Conservation (phyloP, 2,797 vertebrate genomes). For the Amphiprion clarkii region DNA sequence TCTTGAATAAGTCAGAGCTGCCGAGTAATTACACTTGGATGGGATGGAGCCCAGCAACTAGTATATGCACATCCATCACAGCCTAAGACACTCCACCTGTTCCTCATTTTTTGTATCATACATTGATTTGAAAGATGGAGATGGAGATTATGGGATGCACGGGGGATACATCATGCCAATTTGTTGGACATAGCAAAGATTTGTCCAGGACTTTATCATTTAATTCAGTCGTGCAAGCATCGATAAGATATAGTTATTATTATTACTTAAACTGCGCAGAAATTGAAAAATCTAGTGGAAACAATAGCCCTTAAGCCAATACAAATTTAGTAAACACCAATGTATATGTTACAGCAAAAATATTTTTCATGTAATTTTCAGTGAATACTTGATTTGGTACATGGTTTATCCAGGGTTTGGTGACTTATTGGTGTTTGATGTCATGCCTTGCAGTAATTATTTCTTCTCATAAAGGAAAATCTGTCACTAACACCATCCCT, state of each 20-base stretch:
- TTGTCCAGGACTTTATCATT: slow-evolving; percentile 41
- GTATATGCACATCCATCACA: slow-evolving; percentile 75
- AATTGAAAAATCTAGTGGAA: neutral
- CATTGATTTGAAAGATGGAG: slow-evolving; percentile 64
- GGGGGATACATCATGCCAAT: slow-evolving; percentile 47
- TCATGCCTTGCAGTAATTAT: slow-evolving; percentile 22
- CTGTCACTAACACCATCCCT: slow-evolving; percentile 40
- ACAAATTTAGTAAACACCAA: neutral
- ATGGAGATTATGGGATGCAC: slow-evolving; percentile 39
- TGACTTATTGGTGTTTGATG: slow-evolving; percentile 62
- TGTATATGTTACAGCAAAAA: neutral
- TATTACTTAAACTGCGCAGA: neutral
- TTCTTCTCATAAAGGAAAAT: slow-evolving; percentile 56
- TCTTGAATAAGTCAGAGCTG: slow-evolving; percentile 73
- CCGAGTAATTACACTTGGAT: slow-evolving; percentile 71
- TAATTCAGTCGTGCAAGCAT: slow-evolving; percentile 1
- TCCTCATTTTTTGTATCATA: slow-evolving; percentile 57
- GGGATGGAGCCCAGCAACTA: slow-evolving; percentile 57
- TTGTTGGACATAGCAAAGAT: slow-evolving; percentile 56
- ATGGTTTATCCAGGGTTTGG: slow-evolving; percentile 28
- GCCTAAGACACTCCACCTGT: slow-evolving; percentile 53
- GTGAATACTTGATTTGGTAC: slow-evolving; percentile 6
- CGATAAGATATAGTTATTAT: slow-evolving; percentile 8
- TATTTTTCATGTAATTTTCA: slow-evolving; percentile 3
- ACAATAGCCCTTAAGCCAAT: neutral